Conservation (phyloP, 2,797 vertebrate species). For the Enteromius radiatus region DNA sequence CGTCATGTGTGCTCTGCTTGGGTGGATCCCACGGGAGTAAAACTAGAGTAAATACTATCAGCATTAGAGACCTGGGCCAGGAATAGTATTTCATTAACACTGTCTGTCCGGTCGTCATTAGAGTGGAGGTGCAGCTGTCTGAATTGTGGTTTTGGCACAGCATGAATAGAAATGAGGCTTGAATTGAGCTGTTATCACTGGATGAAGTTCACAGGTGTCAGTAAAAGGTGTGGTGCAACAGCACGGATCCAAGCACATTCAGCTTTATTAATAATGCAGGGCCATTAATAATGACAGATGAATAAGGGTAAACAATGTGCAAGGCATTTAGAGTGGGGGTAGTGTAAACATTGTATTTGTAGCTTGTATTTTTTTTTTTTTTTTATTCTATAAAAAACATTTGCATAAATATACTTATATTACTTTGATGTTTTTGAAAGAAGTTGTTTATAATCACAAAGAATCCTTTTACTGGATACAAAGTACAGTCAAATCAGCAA, state of each 20-base stretch:
- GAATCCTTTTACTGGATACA: background rate
- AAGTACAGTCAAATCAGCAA: background rate
- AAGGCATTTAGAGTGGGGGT: background rate
- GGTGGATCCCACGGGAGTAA: slow-evolving; percentile 16
- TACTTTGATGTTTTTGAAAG: background rate
- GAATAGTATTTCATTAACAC: slow-evolving; percentile 3
- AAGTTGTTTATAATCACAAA: background rate
- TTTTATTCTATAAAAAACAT: background rate
- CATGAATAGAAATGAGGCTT: background rate
- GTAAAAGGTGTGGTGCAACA: slow-evolving; percentile 42
- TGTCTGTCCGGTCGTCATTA: background rate
- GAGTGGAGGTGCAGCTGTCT: slow-evolving; percentile 3
- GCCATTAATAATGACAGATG: slow-evolving; percentile 33
- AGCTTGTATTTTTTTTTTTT: background rate
- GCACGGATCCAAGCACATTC: slow-evolving; percentile 51
- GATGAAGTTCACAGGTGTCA: slow-evolving; percentile 17
- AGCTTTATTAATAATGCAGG: slow-evolving; percentile 71
- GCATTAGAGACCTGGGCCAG: background rate
- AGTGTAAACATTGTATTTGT: background rate
- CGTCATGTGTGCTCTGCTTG: slow-evolving; percentile 17
- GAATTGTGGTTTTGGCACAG: slow-evolving; percentile 2
- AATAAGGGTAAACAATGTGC: background rate
- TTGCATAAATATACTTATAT: background rate
- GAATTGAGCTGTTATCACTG: slow-evolving; percentile 35
- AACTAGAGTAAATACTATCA: slow-evolving; percentile 5